A percentile compares a stretch with the other conserved stretches of the same genome.
These are phyloP conservation scores for Mormyrus iriodes DNA, from an alignment of 2,113 vertebrate genomes.

Conservation along the genomic window DNA sequence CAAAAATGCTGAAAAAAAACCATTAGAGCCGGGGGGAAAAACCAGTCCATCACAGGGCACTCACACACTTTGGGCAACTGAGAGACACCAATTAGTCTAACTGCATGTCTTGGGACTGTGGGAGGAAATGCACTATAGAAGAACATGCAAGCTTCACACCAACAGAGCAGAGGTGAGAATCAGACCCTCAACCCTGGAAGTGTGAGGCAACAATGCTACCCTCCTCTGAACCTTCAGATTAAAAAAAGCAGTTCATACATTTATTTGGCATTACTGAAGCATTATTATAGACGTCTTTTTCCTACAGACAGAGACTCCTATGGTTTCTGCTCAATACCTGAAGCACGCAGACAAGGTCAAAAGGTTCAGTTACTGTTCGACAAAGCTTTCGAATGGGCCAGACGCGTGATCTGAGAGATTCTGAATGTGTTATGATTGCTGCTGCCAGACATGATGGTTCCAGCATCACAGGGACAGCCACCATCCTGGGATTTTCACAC, in stretches of 20 bases:
- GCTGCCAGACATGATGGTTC: neutral
- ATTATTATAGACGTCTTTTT: neutral
- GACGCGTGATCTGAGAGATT: neutral
- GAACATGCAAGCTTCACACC: neutral
- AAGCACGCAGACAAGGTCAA: neutral
- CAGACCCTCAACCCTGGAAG: neutral
- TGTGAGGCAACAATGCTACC: neutral
- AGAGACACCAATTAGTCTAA: neutral
- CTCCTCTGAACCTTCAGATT: neutral
- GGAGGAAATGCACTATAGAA: neutral
- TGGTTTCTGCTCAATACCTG: neutral
- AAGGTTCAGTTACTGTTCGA: neutral
- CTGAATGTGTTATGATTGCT: neutral
- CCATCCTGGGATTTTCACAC: neutral
- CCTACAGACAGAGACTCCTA: neutral
- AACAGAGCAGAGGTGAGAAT: neutral
- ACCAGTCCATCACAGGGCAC: neutral
- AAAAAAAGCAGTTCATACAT: neutral
- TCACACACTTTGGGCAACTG: neutral
- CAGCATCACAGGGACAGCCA: neutral
- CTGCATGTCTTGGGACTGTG: neutral
- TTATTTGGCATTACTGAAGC: neutral
- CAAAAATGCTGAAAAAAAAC: slow-evolving; percentile 51
- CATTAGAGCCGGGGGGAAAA: slow-evolving; percentile 37
- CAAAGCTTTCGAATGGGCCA: neutral